These are phyloP conservation scores for Rhadina sibilatrix DNA, from an alignment of 2,113 vertebrate species.

Conservation along the genomic window DNA sequence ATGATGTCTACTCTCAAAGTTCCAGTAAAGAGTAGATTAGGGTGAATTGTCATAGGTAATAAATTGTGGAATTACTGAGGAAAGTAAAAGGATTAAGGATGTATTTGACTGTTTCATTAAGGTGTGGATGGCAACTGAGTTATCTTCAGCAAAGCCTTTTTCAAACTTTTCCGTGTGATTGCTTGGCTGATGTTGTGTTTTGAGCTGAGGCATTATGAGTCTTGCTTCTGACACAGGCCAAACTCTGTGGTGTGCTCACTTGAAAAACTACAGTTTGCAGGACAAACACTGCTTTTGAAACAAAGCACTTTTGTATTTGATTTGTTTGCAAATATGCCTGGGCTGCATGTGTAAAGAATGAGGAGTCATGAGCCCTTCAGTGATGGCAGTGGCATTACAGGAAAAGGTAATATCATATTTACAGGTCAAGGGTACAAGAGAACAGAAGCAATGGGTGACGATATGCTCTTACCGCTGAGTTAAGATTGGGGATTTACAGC, in stretches of 20 bases:
- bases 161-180: not conserved
- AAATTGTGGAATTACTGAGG: not conserved
- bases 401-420: not conserved
- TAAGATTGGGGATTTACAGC: not conserved
- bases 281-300: slow-evolving; percentile 44
- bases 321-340: slow-evolving; percentile 23
- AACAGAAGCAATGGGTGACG: not conserved
- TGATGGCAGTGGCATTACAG: not conserved
- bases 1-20: not conserved
- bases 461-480: not conserved
- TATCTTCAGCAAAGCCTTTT: slow-evolving; percentile 22
- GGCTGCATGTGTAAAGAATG: not conserved
- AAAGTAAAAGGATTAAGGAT: not conserved
- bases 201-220: slow-evolving; percentile 4
- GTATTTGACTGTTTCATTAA: slow-evolving; percentile 52
- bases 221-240: slow-evolving; percentile 24
- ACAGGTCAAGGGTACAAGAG: not conserved
- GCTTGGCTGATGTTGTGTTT: not conserved
- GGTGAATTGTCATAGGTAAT: not conserved
- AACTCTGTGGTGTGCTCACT: not conserved
- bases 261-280: not conserved
- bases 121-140: not conserved
- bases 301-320: slow-evolving; percentile 15
- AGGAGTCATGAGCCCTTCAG: not conserved
- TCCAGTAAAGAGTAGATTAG: not conserved